Evolutionary conservation across 2,797 vertebrate species (phyloP), one percentile per base, ranked within the genome.

Genomic region (Yasuhikotakia modesta): DNA sequence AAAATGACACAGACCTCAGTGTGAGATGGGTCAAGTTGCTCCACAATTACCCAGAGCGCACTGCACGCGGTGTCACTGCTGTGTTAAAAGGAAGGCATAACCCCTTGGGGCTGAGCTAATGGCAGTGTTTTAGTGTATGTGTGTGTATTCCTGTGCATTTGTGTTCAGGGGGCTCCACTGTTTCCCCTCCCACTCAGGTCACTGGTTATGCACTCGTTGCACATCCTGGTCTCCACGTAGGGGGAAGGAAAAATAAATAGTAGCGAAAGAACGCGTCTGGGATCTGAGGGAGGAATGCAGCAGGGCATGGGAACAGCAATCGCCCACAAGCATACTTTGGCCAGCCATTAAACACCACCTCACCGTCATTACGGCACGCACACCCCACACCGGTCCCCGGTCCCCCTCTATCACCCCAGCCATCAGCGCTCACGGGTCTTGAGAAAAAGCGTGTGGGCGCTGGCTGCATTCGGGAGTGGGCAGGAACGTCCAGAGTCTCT

Each of bases 291-390:
- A 94, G 93, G 95, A 96, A 96, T 96, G 94, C 80, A 86, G 89
- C 78, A 87, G 95, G 95, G 94, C 95, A 95, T 96, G 95, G 94
- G 95, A 96, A 96, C 90, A 79, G 91, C 91, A 91, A 89, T 91
- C 91, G 92, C 90, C 90, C 90, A 89, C 91, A 89, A 93, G 90
- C 91, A 90, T 90, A 91, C 89, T 89, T 92, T 93, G 93, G 93
- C 93, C 91, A 82, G 68, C 88, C 89, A 93, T 94, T 90, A 95
- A 94, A 94, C 93, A 89, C 92, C 91, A 91, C 88, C 92, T 91
- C 90, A 91, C 89, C 87, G 85, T 90, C 71, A 75, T 79, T 76
- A 81, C 63, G 78, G 19, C 87, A 85, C 24, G 82, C 43, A 70
- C 89, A 89, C 89, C 86, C 84, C 70, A 55, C 73, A 43, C 63